Evolutionary conservation across 2,888 invertebrate genomes (phyloP).

Genomic region (Lutraria lutraria): DNA sequence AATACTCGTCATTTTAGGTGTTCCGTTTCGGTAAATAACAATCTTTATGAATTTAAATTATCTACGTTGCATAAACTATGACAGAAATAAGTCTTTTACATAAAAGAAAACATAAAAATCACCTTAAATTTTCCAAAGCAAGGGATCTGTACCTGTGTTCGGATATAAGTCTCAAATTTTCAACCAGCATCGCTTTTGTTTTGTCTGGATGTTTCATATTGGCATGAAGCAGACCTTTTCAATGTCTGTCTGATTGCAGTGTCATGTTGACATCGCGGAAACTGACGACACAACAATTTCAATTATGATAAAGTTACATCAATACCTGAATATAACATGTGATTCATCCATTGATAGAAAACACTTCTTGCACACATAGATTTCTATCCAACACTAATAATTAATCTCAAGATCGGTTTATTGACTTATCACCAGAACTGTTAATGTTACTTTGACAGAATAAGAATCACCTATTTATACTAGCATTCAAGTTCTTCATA

Average conservation of each 20-base stretch:
- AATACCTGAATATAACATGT: not conserved
- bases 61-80: no score
- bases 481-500: not conserved
- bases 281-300: not conserved
- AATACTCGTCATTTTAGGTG: no score
- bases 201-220: conserved; percentile 81
- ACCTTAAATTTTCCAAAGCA: conserved; percentile 80
- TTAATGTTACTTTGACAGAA: not conserved
- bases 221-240: not conserved
- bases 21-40: no score
- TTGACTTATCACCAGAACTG: not conserved
- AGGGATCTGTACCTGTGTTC: conserved; percentile 79
- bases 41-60: no score
- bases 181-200: conserved; percentile 80
- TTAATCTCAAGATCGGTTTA: not conserved
- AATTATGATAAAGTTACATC: not conserved
- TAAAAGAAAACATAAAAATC: conserved; percentile 42
- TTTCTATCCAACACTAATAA: not conserved
- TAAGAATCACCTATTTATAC: not conserved
- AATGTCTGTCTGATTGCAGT: not conserved
- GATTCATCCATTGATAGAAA: not conserved
- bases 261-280: not conserved
- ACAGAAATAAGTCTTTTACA: no score
- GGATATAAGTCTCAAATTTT: conserved; percentile 82
- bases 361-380: not conserved